These are phyloP conservation scores for Sakesphorus luctuosus DNA, from an alignment of 2,113 vertebrate genomes.

Conservation along the genomic window DNA sequence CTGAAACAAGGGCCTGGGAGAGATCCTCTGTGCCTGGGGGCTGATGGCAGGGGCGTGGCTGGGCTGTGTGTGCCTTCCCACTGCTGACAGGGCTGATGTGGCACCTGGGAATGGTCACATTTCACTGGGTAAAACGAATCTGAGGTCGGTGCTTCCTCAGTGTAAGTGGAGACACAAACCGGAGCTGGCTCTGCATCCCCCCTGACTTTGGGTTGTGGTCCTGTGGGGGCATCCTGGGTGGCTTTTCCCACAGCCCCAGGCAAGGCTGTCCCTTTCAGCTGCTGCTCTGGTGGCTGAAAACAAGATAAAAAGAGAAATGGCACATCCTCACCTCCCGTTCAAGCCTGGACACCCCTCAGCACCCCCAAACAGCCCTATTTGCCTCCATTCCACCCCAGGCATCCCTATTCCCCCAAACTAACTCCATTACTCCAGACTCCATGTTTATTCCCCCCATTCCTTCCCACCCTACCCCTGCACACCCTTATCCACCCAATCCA, in stretches of 20 bases:
- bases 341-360: too few relatives aligned
- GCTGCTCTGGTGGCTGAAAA: too few relatives aligned
- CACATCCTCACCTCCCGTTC: too few relatives aligned
- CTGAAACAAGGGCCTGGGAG: fast-evolving
- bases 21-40: not conserved
- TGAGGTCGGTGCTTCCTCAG: not conserved
- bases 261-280: too few relatives aligned
- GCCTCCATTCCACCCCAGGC: not conserved
- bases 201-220: fast-evolving
- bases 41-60: not conserved
- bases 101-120: not conserved
- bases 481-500: too few relatives aligned
- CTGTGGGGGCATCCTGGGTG: fast-evolving
- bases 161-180: not conserved
- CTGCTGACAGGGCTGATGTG: not conserved
- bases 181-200: fast-evolving
- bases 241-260: not conserved
- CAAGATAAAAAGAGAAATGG: too few relatives aligned
- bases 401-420: not conserved
- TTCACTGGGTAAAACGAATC: not conserved
- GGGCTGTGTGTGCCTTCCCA: fast-evolving
- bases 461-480: too few relatives aligned
- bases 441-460: not conserved
- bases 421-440: not conserved
- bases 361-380: not conserved